These are phyloP conservation scores for Charanyca ferruginea DNA, from an alignment of 2,888 invertebrate species.

Conservation along the genomic window DNA sequence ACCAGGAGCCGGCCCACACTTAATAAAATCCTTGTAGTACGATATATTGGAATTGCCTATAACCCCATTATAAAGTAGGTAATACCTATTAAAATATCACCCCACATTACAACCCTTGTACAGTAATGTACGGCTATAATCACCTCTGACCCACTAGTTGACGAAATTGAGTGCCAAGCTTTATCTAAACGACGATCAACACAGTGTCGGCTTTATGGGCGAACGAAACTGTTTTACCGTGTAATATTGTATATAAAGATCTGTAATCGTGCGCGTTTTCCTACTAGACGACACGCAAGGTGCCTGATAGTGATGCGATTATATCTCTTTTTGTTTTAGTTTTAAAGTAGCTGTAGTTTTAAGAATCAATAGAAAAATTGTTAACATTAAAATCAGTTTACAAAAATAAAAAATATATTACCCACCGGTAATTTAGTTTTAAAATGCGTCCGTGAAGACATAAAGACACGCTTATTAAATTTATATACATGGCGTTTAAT, in stretches of 20 bases:
- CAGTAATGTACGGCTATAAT: conserved; percentile 34
- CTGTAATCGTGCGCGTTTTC: conserved; percentile 64
- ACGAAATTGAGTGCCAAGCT: conserved; percentile 76
- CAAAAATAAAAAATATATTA: too few relatives aligned
- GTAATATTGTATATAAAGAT: conserved; percentile 71
- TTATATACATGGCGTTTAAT: background rate
- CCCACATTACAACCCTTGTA: conserved; percentile 44
- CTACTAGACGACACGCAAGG: conserved; percentile 64
- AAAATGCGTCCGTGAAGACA: background rate
- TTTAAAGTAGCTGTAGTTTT: too few relatives aligned
- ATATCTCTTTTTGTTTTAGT: too few relatives aligned
- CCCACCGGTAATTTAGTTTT: too few relatives aligned
- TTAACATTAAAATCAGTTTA: too few relatives aligned
- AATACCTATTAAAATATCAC: conserved; percentile 54
- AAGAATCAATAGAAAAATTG: too few relatives aligned
- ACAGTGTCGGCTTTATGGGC: conserved; percentile 68
- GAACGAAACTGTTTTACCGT: conserved; percentile 64
- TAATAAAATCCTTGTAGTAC: background rate
- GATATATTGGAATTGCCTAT: conserved; percentile 29
- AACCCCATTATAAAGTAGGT: conserved; percentile 44
- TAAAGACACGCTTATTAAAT: background rate
- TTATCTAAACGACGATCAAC: conserved; percentile 77
- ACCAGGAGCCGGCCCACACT: background rate
- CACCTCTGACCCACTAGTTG: conserved; percentile 59
- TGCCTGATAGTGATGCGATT: conserved; percentile 16